Base-by-base conservation (phyloP, 1,140 invertebrate genomes). In the Heliconius eleuchia region DNA sequence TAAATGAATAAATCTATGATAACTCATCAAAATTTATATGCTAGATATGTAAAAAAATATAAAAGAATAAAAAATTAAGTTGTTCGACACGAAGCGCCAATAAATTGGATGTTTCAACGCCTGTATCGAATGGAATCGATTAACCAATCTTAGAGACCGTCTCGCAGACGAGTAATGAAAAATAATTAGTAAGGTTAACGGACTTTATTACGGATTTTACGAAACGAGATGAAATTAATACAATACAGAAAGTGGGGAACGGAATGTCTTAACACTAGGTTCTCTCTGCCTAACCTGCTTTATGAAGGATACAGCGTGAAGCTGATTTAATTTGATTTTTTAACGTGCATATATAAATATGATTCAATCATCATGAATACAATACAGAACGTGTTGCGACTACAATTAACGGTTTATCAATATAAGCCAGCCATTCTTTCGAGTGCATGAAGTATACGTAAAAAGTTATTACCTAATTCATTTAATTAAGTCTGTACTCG, bases 401-500 rank as follows among this genome's bases (percentile, higher is more conserved):
- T n/a, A 23, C 2, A n/a, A 23, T 3, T 57, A 57, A 57, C 55
- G 55, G 55, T 57, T 57, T 71, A 18, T 34, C 18, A 37, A 71
- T 9, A 71, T 39, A 19, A 71, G 6, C 27, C 37, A 76, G 6
- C 27, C 37, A 76, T 71, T 71, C n/a, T 42, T 34, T n/a, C 18
- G 50, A 50, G 70, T 79, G 23, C 50, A 66, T 19, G 30, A 71
- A 11, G 16, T 73, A 66, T 80, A 55, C 79, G 60, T 71, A 76
- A 82, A 75, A 42, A 84, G 52, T 73, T 52, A 75, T 79, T n/a
- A 79, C 73, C 77, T 74, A 82, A 79, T 71, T 30, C 66, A 72
- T 79, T 66, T 82, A 82, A 82, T 80, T 78, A 82, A 82, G 34
- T 37, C 71, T 77, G 74, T 78, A 37, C 30, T 34, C 30, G 30